A percentile compares a stretch with the other conserved stretches of the same genome.
phyloP scores from a whole-genome alignment of 2,797 vertebrate species.

The Malacoraja senta region DNA sequence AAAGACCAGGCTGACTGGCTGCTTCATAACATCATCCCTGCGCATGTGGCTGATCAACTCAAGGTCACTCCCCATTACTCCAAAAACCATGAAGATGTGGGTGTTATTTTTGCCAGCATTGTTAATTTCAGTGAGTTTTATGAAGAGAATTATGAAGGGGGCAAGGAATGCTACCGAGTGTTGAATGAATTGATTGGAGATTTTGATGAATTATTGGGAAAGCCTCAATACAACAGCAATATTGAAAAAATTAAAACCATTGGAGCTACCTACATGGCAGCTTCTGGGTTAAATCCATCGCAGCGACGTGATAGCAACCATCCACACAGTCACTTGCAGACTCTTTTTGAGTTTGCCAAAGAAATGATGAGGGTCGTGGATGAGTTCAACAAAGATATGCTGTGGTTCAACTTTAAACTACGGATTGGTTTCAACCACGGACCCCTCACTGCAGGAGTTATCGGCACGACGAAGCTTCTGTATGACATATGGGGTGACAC shows the following conservation, averaged over 20 bases:
- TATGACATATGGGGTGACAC: conserved; percentile 99
- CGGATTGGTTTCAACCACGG: conserved; percentile 94
- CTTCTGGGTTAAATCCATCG: conserved; percentile 79
- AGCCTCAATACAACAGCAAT: conserved; percentile 68
- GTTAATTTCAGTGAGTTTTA: conserved; percentile 99
- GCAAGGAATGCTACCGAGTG: conserved; percentile 94
- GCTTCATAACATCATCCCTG: conserved; percentile 91
- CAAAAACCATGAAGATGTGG: conserved; percentile 89
- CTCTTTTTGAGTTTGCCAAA: conserved; percentile 88
- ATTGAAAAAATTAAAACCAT: conserved; percentile 99
- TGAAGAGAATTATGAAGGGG: conserved; percentile 93
- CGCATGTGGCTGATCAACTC: conserved; percentile 91
- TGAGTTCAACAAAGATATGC: conserved; percentile 98
- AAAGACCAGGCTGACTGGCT: conserved; percentile 93
- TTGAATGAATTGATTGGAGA: conserved; percentile 94
- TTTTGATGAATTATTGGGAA: conserved; percentile 86
- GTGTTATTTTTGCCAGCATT: conserved; percentile 93
- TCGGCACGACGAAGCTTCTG: conserved; percentile 92
- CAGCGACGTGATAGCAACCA: conserved; percentile 67
- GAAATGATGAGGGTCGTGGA: conserved; percentile 97
- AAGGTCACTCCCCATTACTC: conserved; percentile 98
- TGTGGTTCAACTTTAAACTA: conserved; percentile 94
- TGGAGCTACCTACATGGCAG: conserved; percentile 96
- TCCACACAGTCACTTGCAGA: conserved; percentile 76
- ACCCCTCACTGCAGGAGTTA: conserved; percentile 88